A percentile compares a stretch with the other conserved stretches of the same genome.
Evolutionary conservation across 1,140 invertebrate species (phyloP).

Genomic region (Tetragnatha versicolor): DNA sequence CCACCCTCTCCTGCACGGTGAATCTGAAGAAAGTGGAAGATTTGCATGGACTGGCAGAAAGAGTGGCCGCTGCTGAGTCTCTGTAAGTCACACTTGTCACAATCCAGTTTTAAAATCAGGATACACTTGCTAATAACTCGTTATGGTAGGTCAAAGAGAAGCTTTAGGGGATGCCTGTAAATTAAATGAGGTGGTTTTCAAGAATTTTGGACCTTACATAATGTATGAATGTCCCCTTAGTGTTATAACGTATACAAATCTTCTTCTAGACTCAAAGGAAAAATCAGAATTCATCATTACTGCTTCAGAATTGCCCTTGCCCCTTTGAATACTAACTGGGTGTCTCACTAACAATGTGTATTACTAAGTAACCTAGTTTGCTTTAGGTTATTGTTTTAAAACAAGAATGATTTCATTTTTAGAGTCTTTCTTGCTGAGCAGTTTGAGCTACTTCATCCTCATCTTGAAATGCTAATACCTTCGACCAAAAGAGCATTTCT

Average conservation of each 20-base stretch:
- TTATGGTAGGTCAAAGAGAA: too few species aligned
- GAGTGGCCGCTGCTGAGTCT: slow-evolving; percentile 91
- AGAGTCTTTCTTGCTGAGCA: slow-evolving; percentile 86
- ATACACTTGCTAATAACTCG: too few species aligned
- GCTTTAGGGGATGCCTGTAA: too few species aligned
- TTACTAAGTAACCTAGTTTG: too few species aligned
- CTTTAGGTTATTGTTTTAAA: background rate
- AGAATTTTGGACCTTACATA: too few species aligned
- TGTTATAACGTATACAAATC: too few species aligned
- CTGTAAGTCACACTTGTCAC: slow-evolving; percentile 66
- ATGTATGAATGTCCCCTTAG: too few species aligned
- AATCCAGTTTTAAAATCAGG: too few species aligned
- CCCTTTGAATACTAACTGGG: background rate
- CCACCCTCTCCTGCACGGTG: slow-evolving; percentile 75
- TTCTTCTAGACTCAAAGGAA: too few species aligned
- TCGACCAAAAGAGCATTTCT: slow-evolving; percentile 72
- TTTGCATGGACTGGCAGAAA: slow-evolving; percentile 81
- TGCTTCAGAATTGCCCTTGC: too few species aligned
- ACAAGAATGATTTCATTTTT: slow-evolving; percentile 10
- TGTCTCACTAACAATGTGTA: too few species aligned
- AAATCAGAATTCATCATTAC: background rate
- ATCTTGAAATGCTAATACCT: slow-evolving; percentile 75
- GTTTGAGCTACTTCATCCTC: slow-evolving; percentile 80
- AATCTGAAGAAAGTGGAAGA: slow-evolving; percentile 75
- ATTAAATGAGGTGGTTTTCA: too few species aligned